Percentiles rank a stretch among this genome's conserved stretches.
phyloP scores from a whole-genome alignment of 2,888 invertebrate genomes.

The Chloromyia formosa region DNA sequence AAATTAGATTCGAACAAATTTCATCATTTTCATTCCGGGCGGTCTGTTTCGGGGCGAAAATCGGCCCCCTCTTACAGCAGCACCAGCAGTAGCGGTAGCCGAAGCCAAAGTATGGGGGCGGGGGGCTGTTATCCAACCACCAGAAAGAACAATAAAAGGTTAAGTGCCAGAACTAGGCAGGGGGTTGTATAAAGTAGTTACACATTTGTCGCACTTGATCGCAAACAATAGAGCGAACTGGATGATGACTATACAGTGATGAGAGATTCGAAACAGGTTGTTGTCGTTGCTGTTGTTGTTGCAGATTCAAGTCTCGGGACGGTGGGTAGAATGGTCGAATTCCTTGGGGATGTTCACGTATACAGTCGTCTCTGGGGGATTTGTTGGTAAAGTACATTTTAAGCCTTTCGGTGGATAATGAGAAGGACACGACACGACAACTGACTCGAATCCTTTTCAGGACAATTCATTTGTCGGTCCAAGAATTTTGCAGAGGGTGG shows the following conservation, averaged over 20 bases:
- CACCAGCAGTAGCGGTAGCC: too few species aligned
- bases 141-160: slow-evolving; percentile 23
- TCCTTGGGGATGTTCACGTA: background rate
- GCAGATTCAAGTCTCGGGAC: too few species aligned
- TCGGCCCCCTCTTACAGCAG: too few species aligned
- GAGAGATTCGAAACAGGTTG: background rate
- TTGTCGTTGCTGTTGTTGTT: too few species aligned
- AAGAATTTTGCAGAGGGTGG: too few species aligned
- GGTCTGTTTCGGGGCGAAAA: slow-evolving; percentile 2
- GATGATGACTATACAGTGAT: background rate
- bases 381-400: background rate
- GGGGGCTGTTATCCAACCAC: background rate
- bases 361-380: background rate
- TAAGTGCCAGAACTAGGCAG: slow-evolving; percentile 23
- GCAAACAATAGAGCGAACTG: too few species aligned
- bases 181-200: background rate
- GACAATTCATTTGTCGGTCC: background rate
- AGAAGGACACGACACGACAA: too few species aligned
- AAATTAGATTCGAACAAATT: slow-evolving; percentile 23
- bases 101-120: too few species aligned
- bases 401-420: background rate
- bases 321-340: background rate
- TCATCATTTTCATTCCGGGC: slow-evolving; percentile 27
- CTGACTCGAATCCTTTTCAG: too few species aligned
- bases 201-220: slow-evolving; percentile 1